Base-by-base conservation (phyloP, 2,113 vertebrate genomes). In the Oncorhynchus tshawytscha region DNA sequence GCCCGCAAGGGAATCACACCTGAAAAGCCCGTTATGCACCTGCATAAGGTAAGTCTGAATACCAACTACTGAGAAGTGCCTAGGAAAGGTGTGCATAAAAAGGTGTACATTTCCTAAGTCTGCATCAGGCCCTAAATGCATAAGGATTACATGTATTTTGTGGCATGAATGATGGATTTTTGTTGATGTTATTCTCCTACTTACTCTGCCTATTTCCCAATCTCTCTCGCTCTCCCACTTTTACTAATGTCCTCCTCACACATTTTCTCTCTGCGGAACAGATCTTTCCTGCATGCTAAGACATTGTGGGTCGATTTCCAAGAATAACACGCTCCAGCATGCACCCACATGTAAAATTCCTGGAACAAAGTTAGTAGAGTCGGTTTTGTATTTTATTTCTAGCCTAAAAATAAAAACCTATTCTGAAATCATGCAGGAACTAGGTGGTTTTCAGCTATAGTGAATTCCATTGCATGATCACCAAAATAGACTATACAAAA, bases 261-360 rank as follows among this genome's bases (percentile, higher is more conserved):
- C 67, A 67, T 75, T 70, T 18, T 77, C 64, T 71, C 57, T 71
- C 49, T 72, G 70, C 59, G 18, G 39, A 48, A 68, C 20, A 49
- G 77, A 68, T 71, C 69, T 27, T 59, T 57, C 45, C 67, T 70
- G 69, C 7, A 29, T 34, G 39, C 25, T 66, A 29, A 66, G 72
- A 49, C 70, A 76, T 27, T 59, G 22, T 57, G 18, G 5, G 24
- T 64, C 25, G 54, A 39, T 75, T 73, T 77, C 80, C 73, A 82
- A 87, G 78, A 82, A 80, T 66, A 82, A 83, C 74, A 82, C 74
- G 9, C 2, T 45, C 67, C 70, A 73, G 45, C 29, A 29, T 65
- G 54, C 45, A 69, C 45, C 59, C 74, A 66, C 67, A 79, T 66
- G 57, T 74, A 66, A n/a, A 73, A 73, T 70, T 79, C 70, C 25